Conservation (phyloP, 2,113 vertebrate genomes). For the Sardina pilchardus region DNA sequence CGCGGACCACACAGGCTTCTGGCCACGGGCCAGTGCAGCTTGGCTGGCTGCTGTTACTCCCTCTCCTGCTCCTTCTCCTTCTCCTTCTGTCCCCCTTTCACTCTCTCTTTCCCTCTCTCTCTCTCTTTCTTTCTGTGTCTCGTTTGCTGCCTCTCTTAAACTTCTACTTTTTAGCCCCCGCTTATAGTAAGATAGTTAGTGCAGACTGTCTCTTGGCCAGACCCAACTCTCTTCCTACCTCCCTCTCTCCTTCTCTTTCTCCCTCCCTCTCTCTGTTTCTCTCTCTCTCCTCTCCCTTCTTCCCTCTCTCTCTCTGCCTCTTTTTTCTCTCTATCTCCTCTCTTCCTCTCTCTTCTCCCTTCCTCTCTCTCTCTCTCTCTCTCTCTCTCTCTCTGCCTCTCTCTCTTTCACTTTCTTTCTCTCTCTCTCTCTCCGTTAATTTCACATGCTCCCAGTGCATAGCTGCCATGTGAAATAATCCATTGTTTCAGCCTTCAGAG, state of each 20-base stretch:
- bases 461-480: slow-evolving; percentile 70
- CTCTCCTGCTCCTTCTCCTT: background rate
- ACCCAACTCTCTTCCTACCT: background rate
- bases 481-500: slow-evolving; percentile 68
- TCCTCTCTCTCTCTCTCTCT: slow-evolving; percentile 21
- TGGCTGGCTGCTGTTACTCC: slow-evolving; percentile 42
- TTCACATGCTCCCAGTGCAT: slow-evolving; percentile 38
- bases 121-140: slow-evolving; percentile 29
- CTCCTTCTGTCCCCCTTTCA: background rate
- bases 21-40: slow-evolving; percentile 49
- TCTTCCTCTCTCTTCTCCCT: slow-evolving; percentile 33
- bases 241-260: background rate
- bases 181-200: slow-evolving; percentile 9
- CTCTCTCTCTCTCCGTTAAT: slow-evolving; percentile 44
- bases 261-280: background rate
- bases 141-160: slow-evolving; percentile 16
- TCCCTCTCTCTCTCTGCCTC: slow-evolving; percentile 16
- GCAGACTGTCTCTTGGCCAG: background rate
- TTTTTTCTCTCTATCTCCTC: background rate
- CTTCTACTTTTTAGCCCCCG: background rate
- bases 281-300: slow-evolving; percentile 31
- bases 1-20: slow-evolving; percentile 58
- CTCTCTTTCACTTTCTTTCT: background rate
- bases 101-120: slow-evolving; percentile 10
- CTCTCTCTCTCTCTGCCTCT: background rate